Conservation (phyloP, 2,888 invertebrate genomes). For the Crossocerus cetratus region DNA sequence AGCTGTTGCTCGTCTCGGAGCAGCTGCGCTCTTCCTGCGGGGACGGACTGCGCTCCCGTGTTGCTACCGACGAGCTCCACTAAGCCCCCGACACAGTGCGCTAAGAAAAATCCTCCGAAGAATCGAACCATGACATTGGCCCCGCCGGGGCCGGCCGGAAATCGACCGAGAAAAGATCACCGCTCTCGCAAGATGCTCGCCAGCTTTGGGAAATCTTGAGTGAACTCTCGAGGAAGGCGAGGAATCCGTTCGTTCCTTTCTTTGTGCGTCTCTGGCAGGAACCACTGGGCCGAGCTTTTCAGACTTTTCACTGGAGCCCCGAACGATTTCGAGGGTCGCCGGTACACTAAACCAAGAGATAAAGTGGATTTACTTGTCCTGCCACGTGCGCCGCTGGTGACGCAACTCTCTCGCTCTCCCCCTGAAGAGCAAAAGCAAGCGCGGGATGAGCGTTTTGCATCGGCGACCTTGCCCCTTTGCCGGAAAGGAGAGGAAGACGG, state of each 20-base stretch:
- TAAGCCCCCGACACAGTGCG: constrained; percentile 14
- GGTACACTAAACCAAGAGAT: neutral
- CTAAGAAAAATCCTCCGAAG: constrained; percentile 27
- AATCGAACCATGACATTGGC: neutral
- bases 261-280: no score
- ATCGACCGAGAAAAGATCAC: constrained; percentile 9
- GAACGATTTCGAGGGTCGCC: neutral
- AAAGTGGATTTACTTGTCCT: neutral
- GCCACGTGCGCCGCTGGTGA: neutral
- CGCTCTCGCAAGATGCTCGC: neutral
- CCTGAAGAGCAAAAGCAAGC: neutral
- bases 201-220: neutral
- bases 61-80: neutral
- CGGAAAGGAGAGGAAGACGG: neutral
- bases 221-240: neutral
- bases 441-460: neutral
- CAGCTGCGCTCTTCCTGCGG: constrained; percentile 53
- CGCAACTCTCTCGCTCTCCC: neutral
- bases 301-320: neutral
- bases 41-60: constrained; percentile 6
- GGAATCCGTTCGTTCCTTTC: no score
- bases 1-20: constrained; percentile 49
- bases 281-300: no score
- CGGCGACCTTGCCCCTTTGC: constrained; percentile 18
- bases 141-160: neutral